These are phyloP conservation scores for Stratiomys singularior DNA, from an alignment of 2,888 invertebrate species.

Conservation along the genomic window DNA sequence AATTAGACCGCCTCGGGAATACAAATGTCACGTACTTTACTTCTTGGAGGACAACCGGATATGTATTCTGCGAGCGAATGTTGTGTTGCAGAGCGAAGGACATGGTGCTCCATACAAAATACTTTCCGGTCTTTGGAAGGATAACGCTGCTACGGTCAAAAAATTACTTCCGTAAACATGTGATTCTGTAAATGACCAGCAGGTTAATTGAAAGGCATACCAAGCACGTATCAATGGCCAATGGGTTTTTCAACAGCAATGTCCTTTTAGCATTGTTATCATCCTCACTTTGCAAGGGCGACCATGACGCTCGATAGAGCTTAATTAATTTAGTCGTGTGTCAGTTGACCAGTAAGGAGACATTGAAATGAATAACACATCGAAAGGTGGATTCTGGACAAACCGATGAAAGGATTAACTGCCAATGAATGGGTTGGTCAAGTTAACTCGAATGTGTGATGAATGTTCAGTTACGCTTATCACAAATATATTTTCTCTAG, in stretches of 20 bases:
- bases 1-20: slow-evolving; percentile 48
- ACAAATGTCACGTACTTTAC: slow-evolving; percentile 48
- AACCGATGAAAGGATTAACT: neutral
- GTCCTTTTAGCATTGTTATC: slow-evolving; percentile 25
- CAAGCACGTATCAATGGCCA: slow-evolving; percentile 39
- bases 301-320: slow-evolving; percentile 32
- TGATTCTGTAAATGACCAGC: slow-evolving; percentile 31
- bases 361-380: slow-evolving; percentile 22
- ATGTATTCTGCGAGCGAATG: neutral
- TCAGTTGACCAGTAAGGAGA: neutral
- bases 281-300: neutral
- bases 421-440: neutral
- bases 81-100: neutral
- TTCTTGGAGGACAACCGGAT: slow-evolving; percentile 6
- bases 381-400: neutral
- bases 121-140: neutral
- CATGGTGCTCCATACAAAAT: slow-evolving; percentile 9
- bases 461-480: too few species aligned
- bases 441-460: too few species aligned
- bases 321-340: slow-evolving; percentile 44
- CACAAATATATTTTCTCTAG: too few species aligned
- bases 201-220: slow-evolving; percentile 43
- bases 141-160: slow-evolving; percentile 10
- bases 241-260: slow-evolving; percentile 25
- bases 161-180: slow-evolving; percentile 46